Evolutionary conservation across 2,888 invertebrate genomes (phyloP).

Genomic region (Dolomedes plantarius): DNA sequence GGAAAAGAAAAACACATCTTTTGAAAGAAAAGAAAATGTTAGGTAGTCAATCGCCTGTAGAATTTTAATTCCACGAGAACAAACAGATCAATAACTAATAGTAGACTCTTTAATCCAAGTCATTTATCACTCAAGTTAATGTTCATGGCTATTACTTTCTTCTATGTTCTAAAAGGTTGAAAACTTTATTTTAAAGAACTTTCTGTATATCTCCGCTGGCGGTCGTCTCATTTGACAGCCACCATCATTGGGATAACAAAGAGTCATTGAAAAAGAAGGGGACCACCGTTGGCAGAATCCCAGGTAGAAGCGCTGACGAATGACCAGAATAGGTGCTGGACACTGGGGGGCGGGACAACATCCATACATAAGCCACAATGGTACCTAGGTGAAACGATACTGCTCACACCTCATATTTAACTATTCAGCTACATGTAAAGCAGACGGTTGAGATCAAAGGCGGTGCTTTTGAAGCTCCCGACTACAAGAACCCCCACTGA

Average conservation of each 20-base stretch:
- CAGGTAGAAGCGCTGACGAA: slow-evolving; percentile 63
- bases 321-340: slow-evolving; percentile 46
- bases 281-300: slow-evolving; percentile 37
- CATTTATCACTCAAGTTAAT: no score
- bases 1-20: no score
- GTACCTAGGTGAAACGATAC: slow-evolving; percentile 58
- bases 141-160: no score
- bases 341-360: slow-evolving; percentile 47
- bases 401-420: slow-evolving; percentile 73
- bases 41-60: no score
- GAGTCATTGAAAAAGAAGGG: slow-evolving; percentile 37
- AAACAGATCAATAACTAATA: no score
- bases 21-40: no score
- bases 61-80: no score
- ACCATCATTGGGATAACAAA: slow-evolving; percentile 37
- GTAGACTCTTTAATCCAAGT: no score
- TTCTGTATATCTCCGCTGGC: slow-evolving; percentile 31
- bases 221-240: slow-evolving; percentile 58
- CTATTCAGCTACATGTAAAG: slow-evolving; percentile 53
- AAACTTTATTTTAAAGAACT: slow-evolving; percentile 62
- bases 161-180: slow-evolving; percentile 21
- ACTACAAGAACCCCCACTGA: slow-evolving; percentile 58
- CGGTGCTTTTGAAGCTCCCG: slow-evolving; percentile 54
- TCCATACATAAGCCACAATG: slow-evolving; percentile 35
- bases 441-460: slow-evolving; percentile 30